phyloP scores from a whole-genome alignment of 2,797 vertebrate species.

The Halcyon badia region DNA sequence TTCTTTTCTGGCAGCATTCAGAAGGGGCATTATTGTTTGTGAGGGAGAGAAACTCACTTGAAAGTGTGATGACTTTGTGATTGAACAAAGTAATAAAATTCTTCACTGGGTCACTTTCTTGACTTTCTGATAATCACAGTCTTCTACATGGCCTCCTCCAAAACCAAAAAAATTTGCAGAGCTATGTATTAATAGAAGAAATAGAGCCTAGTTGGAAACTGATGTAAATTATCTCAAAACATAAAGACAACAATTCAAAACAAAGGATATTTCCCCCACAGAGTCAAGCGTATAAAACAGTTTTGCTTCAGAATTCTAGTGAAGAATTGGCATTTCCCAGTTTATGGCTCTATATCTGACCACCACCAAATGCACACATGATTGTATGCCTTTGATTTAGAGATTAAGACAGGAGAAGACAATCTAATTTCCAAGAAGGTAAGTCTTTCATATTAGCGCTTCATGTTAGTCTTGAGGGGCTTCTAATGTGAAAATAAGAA shows the following conservation, averaged over 20 bases:
- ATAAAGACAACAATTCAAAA: not conserved
- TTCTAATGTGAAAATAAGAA: constrained; percentile 71
- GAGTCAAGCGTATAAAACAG: not conserved
- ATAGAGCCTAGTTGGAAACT: not conserved
- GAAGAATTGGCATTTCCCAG: not conserved
- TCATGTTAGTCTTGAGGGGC: constrained; percentile 61
- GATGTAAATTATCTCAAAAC: not conserved
- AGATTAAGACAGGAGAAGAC: not conserved
- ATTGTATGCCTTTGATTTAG: not conserved
- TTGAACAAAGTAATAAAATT: not conserved
- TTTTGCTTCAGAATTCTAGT: not conserved
- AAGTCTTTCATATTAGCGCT: constrained; percentile 29
- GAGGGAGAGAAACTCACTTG: not conserved
- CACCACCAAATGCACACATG: not conserved
- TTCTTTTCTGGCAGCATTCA: not conserved
- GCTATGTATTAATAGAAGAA: not conserved
- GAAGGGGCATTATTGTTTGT: not conserved
- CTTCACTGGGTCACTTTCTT: not conserved
- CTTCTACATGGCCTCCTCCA: not conserved
- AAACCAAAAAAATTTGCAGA: not conserved
- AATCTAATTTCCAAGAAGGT: not conserved
- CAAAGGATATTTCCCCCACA: not conserved
- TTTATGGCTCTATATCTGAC: not conserved
- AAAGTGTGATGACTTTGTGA: not conserved
- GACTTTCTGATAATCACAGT: not conserved